Evolutionary conservation across 2,113 vertebrate species (phyloP).

Genomic region (Pipra filicauda): DNA sequence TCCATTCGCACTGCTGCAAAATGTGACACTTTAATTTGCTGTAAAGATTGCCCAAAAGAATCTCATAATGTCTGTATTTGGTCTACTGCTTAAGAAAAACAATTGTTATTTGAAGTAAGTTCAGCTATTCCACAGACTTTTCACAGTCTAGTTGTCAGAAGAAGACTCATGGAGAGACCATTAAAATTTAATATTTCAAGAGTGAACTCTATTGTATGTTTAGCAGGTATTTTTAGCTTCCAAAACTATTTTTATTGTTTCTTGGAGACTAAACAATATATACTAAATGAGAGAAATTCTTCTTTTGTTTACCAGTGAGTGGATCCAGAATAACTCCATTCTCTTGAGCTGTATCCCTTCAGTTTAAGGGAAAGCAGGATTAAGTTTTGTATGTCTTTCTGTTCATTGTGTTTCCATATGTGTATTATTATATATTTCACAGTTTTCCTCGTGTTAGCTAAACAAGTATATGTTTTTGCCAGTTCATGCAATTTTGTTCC

Average conservation of each 20-base stretch:
- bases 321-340: background rate
- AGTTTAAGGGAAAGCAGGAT: background rate
- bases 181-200: conserved; percentile 22
- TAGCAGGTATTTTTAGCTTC: conserved; percentile 29
- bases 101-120: background rate
- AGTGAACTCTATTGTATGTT: background rate
- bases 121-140: background rate
- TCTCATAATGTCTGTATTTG: conserved; percentile 3
- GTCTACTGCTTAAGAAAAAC: background rate
- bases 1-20: background rate
- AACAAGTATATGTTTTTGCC: background rate
- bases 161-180: background rate
- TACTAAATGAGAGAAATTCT: background rate
- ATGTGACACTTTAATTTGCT: background rate
- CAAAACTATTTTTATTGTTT: conserved; percentile 2
- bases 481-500: conserved; percentile 2
- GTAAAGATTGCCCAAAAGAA: background rate
- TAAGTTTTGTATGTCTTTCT: background rate
- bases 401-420: background rate
- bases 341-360: background rate
- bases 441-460: background rate
- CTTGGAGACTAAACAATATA: background rate
- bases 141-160: background rate
- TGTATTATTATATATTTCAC: background rate
- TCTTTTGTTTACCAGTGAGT: background rate